Percentiles rank a stretch among this genome's conserved stretches.
These are phyloP conservation scores for Scaptomyza polygonia DNA, from an alignment of 2,888 invertebrate species.

Conservation along the genomic window DNA sequence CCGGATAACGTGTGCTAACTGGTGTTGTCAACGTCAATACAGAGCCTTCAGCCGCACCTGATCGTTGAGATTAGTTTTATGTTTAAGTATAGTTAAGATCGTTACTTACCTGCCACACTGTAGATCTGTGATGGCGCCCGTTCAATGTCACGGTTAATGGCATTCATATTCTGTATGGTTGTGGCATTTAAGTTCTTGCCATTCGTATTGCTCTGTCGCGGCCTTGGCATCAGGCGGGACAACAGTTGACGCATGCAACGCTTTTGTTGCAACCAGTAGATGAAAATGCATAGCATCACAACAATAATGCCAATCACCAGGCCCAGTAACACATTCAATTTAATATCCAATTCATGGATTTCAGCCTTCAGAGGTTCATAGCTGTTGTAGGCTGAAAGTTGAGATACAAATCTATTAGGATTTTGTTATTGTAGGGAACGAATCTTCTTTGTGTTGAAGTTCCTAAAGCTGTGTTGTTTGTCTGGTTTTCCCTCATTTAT, in stretches of 20 bases:
- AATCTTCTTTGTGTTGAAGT: too few species aligned
- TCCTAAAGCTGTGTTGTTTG: too few species aligned
- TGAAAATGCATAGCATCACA: constrained; percentile 59
- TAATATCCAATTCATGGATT: constrained; percentile 74
- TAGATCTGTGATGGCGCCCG: constrained; percentile 81
- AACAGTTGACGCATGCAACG: constrained; percentile 63
- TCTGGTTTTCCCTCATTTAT: neutral
- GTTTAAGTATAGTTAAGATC: neutral
- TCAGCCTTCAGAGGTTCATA: constrained; percentile 72
- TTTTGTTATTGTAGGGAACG: neutral
- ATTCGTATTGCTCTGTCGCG: constrained; percentile 41
- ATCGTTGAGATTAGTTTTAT: neutral
- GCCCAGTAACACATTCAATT: constrained; percentile 72
- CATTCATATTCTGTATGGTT: constrained; percentile 81
- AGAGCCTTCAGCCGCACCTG: constrained; percentile 86
- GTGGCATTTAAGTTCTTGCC: constrained; percentile 77
- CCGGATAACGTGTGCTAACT: constrained; percentile 89
- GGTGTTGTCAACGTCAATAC: constrained; percentile 89
- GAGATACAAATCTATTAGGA: neutral
- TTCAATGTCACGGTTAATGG: constrained; percentile 78
- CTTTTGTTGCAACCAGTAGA: constrained; percentile 73
- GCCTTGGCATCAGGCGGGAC: constrained; percentile 67
- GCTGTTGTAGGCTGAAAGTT: constrained; percentile 64
- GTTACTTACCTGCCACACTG: constrained; percentile 79
- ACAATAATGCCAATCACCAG: constrained; percentile 71